Conservation (phyloP, 2,888 invertebrate species). For the Latrodectus hesperus region DNA sequence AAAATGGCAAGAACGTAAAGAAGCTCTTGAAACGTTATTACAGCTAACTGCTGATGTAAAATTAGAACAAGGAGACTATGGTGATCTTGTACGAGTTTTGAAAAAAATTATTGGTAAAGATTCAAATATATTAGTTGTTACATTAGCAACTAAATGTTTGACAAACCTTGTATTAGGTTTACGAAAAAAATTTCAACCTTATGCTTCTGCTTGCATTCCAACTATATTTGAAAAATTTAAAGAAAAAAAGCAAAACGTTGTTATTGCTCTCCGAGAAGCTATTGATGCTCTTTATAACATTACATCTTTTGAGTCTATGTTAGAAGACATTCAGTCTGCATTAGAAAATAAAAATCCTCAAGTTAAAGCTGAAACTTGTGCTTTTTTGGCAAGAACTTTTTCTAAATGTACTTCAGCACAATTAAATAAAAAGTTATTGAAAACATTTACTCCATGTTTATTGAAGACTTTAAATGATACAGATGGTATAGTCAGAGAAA, state of each 20-base stretch:
- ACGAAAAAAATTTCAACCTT: slow-evolving; percentile 89
- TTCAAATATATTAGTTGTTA: slow-evolving; percentile 93
- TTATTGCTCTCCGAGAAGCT: slow-evolving; percentile 90
- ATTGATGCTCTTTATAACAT: slow-evolving; percentile 81
- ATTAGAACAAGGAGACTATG: slow-evolving; percentile 93
- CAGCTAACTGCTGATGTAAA: slow-evolving; percentile 85
- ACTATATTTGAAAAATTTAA: slow-evolving; percentile 95
- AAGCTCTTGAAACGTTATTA: slow-evolving; percentile 89
- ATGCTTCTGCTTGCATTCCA: slow-evolving; percentile 83
- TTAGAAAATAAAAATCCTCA: slow-evolving; percentile 93
- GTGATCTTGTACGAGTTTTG: slow-evolving; percentile 88
- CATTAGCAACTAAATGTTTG: slow-evolving; percentile 88
- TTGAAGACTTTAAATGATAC: slow-evolving; percentile 80
- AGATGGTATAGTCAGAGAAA: slow-evolving; percentile 93
- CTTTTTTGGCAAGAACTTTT: slow-evolving; percentile 89
- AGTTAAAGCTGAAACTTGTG: slow-evolving; percentile 89
- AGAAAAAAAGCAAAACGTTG: slow-evolving; percentile 95
- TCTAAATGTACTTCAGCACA: slow-evolving; percentile 86
- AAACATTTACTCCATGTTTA: slow-evolving; percentile 85
- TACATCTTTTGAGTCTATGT: slow-evolving; percentile 69
- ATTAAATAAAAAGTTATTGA: slow-evolving; percentile 91
- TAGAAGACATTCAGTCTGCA: slow-evolving; percentile 88
- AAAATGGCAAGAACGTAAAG: slow-evolving; percentile 97
- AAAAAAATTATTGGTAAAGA: slow-evolving; percentile 96
- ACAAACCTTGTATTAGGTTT: slow-evolving; percentile 88